Conservation (phyloP, 2,113 vertebrate genomes). For the Menidia beryllina region DNA sequence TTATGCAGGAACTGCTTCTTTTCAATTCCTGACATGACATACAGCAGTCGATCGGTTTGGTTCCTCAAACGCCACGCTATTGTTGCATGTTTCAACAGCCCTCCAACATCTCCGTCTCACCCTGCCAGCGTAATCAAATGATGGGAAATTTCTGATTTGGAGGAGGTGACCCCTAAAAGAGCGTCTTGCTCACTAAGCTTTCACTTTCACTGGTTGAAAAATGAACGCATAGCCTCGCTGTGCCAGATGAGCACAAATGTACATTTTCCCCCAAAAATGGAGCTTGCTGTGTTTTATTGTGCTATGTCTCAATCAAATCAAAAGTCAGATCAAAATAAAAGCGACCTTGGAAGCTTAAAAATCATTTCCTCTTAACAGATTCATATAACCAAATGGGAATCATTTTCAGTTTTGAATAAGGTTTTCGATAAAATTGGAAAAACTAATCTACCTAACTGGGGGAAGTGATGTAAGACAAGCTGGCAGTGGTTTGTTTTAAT, state of each 20-base stretch:
- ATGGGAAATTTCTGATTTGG: background rate
- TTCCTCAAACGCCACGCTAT: slow-evolving; percentile 34
- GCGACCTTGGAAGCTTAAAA: slow-evolving; percentile 20
- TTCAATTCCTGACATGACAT: slow-evolving; percentile 44
- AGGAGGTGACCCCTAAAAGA: background rate
- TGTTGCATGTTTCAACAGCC: slow-evolving; percentile 19
- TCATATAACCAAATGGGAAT: background rate
- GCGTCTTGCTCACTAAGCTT: background rate
- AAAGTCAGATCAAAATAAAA: slow-evolving; percentile 19
- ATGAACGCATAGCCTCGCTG: background rate
- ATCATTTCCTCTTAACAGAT: slow-evolving; percentile 6
- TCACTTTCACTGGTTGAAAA: background rate
- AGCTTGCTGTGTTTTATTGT: no score
- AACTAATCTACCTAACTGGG: no score
- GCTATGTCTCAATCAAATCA: no score
- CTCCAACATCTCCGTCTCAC: background rate
- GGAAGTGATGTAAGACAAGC: no score
- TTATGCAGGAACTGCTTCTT: slow-evolving; percentile 56
- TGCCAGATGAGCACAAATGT: background rate
- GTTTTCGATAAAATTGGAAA: background rate
- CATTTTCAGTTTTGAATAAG: background rate
- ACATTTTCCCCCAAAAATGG: no score
- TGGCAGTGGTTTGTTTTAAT: background rate
- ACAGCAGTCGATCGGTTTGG: slow-evolving; percentile 48
- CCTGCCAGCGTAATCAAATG: slow-evolving; percentile 12